Conservation (phyloP, 92 coral and sea anemone species). For the Scolanthus callimorphus region DNA sequence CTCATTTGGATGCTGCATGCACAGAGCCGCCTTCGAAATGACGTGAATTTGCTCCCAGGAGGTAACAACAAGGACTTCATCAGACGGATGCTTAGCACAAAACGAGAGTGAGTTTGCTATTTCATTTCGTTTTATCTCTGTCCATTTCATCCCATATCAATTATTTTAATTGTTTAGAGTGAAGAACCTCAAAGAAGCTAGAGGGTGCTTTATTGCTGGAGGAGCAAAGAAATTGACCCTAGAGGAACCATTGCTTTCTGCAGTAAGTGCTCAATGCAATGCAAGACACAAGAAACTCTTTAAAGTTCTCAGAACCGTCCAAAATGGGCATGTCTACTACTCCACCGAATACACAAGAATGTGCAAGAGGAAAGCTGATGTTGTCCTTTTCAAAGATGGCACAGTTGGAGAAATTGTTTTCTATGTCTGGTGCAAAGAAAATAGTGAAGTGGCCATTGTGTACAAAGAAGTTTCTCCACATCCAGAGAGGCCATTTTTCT, state of each 20-base stretch:
- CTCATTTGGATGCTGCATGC: too few species aligned
- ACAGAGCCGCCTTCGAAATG: too few species aligned
- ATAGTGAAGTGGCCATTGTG: slow-evolving; percentile 14
- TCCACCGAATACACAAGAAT: slow-evolving; percentile 46
- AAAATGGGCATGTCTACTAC: slow-evolving; percentile 31
- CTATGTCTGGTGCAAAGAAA: slow-evolving; percentile 22
- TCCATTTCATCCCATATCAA: too few species aligned
- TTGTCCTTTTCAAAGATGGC: slow-evolving; percentile 33
- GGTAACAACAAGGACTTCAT: too few species aligned
- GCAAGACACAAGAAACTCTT: neutral
- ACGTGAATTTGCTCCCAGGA: too few species aligned
- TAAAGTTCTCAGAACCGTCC: slow-evolving; percentile 28
- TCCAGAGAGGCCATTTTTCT: slow-evolving; percentile 31
- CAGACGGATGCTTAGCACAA: too few species aligned
- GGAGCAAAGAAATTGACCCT: slow-evolving; percentile 31
- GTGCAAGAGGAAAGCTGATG: slow-evolving; percentile 33
- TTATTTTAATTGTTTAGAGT: slow-evolving; percentile 39
- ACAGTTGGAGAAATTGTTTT: slow-evolving; percentile 39
- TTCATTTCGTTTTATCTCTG: too few species aligned
- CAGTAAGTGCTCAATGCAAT: neutral
- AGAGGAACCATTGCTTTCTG: slow-evolving; percentile 9
- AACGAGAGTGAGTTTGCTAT: too few species aligned
- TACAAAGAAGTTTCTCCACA: slow-evolving; percentile 37
- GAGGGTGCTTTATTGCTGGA: slow-evolving; percentile 47
- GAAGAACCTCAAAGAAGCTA: too few species aligned